Conservation (phyloP, 2,797 vertebrate genomes). For the Tragelaphus eurycerus region DNA sequence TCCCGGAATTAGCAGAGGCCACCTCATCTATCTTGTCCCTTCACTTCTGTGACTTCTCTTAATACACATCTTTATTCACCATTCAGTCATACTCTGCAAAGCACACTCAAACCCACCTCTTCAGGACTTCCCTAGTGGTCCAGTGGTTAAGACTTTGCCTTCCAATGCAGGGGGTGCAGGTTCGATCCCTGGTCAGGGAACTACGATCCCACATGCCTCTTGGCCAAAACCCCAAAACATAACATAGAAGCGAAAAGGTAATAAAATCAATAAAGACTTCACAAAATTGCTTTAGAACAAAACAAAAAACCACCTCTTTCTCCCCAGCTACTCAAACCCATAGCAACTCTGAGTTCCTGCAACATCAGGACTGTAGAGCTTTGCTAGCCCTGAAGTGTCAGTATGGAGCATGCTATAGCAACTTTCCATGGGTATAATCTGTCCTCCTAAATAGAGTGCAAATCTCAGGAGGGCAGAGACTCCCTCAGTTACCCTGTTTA, state of each 20-base stretch:
- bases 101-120: background rate
- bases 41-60: background rate
- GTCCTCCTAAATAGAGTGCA: background rate
- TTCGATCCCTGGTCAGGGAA: background rate
- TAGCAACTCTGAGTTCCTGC: background rate
- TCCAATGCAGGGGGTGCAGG: background rate
- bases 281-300: background rate
- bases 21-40: background rate
- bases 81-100: background rate
- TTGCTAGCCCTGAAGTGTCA: background rate
- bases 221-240: background rate
- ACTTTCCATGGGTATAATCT: background rate
- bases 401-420: background rate
- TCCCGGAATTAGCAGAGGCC: background rate
- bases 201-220: background rate
- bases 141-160: background rate
- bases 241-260: background rate
- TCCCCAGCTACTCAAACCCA: background rate
- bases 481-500: background rate
- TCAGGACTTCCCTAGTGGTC: accelerated
- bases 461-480: background rate
- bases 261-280: background rate
- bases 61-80: background rate
- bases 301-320: background rate
- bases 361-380: too few species aligned